Evolutionary conservation across 2,113 vertebrate genomes (phyloP), one percentile per base, ranked within the genome.

Genomic region (Hippocampus comes): DNA sequence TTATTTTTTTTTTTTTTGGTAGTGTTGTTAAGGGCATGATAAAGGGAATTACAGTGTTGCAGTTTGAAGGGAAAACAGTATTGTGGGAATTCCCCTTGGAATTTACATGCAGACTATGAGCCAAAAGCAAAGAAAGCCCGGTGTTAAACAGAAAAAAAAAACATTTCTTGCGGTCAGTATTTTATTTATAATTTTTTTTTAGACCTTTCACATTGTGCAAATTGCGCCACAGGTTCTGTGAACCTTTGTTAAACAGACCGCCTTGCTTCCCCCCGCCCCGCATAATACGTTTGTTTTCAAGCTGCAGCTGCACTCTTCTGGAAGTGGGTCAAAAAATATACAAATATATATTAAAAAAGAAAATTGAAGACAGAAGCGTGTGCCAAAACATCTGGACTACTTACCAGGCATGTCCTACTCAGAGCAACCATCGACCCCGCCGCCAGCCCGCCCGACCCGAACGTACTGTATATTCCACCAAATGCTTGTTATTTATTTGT

Each of bases 401-500:
- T 84, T 73, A 65, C 82, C 83, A 78, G 83, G 88, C 89, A 88
- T 89, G 88, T 88, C 69, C 71, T 80, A 86, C 76, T 86, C 75
- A 76, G 76, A 85, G 53, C 55, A 86, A 79, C 63, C 80, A 84
- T 84, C 71, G 48, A 48, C 23, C 43, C 34, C 61, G 18, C 34
- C 17, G 2, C 34, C 7, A 15, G 1, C 27, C 38, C 4, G 5
- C 42, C 42, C 5, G 5, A 23, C n/a, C 12, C 15, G n/a, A 78
- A 84, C 85, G 87, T 89, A 89, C 87, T 90, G 89, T 91, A 89
- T 91, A 90, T 89, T 89, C 84, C 88, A 89, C 82, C 83, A 85
- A 84, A 88, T 90, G 89, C 89, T 90, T 25, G 88, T 89, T 91
- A 90, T 91, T 91, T 91, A 89, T 91, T 88, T 89, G 87, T 90